phyloP scores from a whole-genome alignment of 2,888 invertebrate genomes.

The Xylota sylvarum region DNA sequence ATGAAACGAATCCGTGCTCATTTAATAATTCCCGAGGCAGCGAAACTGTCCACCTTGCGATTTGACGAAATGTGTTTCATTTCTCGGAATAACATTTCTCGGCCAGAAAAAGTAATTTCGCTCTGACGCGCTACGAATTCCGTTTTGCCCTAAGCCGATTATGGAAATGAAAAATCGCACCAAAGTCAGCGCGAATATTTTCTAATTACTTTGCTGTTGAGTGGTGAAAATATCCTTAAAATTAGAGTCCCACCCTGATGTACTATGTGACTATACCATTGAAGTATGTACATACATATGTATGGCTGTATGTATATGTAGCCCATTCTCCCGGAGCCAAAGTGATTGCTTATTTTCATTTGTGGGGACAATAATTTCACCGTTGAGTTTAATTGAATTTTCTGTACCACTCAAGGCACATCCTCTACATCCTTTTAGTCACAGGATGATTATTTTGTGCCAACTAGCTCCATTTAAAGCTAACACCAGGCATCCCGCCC shows the following conservation, averaged over 20 bases:
- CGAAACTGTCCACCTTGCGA: conserved; percentile 70
- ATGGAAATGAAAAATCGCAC: conserved; percentile 73
- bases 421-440: conserved; percentile 14
- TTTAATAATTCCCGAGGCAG: conserved; percentile 45
- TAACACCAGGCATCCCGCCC: conserved; percentile 1
- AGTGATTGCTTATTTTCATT: conserved; percentile 74
- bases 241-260: neutral
- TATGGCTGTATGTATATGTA: neutral
- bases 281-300: too few relatives aligned
- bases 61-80: conserved; percentile 65
- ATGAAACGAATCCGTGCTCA: conserved; percentile 36
- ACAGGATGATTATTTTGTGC: conserved; percentile 67
- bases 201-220: conserved; percentile 70
- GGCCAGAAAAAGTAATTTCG: conserved; percentile 50
- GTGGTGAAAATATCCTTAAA: conserved; percentile 52
- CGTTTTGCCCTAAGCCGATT: conserved; percentile 69
- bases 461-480: conserved; percentile 66
- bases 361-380: conserved; percentile 72
- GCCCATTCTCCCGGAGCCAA: conserved; percentile 10
- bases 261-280: neutral
- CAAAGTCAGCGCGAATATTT: conserved; percentile 70
- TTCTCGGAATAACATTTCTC: conserved; percentile 13
- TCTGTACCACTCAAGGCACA: conserved; percentile 18
- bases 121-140: conserved; percentile 4
- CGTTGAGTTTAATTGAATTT: conserved; percentile 74